Conservation (phyloP, 2,113 vertebrate species). For the Etheostoma spectabile region DNA sequence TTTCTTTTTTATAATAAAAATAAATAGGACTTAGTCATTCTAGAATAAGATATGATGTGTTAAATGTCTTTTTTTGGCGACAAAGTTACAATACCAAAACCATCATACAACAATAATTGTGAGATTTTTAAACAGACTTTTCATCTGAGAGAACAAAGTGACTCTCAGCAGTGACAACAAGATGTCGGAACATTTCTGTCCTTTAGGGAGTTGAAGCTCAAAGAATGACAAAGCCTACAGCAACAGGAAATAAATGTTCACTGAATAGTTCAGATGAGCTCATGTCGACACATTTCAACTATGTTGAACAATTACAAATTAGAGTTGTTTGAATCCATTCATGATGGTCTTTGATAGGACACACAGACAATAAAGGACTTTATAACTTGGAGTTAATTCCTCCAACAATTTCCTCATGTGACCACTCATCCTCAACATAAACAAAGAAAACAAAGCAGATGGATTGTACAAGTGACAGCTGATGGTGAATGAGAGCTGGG, state of each 20-base stretch:
- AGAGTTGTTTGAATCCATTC: neutral
- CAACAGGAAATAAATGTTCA: neutral
- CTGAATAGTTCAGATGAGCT: neutral
- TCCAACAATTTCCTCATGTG: neutral
- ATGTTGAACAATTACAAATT: neutral
- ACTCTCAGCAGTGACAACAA: neutral
- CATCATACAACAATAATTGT: neutral
- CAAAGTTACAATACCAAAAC: neutral
- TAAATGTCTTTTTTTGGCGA: neutral
- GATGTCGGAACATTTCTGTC: neutral
- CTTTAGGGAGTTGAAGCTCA: neutral
- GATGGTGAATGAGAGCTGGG: conserved; percentile 26
- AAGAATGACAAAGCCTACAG: neutral
- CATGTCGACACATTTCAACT: neutral
- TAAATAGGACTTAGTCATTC: too few species aligned
- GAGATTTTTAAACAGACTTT: neutral
- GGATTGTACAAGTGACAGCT: conserved; percentile 1
- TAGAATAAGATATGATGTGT: neutral
- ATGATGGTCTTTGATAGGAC: neutral
- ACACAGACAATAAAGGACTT: neutral
- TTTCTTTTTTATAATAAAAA: too few species aligned
- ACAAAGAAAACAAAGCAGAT: conserved; percentile 36
- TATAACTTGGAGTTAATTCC: conserved; percentile 2
- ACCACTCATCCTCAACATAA: conserved; percentile 5
- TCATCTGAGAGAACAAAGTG: neutral